phyloP scores from a whole-genome alignment of 2,113 vertebrate genomes.

The Hippoglossus stenolepis region DNA sequence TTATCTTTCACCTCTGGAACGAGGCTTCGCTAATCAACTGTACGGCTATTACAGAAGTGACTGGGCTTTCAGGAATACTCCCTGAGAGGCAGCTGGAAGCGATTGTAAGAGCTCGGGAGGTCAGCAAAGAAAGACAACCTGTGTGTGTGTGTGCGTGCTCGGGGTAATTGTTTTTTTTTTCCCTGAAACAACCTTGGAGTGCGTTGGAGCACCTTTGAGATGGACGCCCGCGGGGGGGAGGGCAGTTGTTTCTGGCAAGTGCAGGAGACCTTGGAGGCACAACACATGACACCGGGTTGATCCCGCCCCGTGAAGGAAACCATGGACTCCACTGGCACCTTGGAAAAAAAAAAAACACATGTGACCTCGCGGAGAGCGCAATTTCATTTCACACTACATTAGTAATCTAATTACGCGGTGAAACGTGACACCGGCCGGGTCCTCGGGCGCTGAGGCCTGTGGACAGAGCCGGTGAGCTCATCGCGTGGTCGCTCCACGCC shows the following conservation, averaged over 20 bases:
- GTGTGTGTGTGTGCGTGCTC: conserved; percentile 33
- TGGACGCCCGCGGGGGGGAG: conserved; percentile 15
- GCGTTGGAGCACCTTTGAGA: conserved; percentile 63
- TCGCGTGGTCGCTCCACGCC: conserved; percentile 9
- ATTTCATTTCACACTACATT: conserved; percentile 77
- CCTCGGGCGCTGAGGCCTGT: conserved; percentile 34
- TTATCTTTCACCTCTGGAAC: conserved; percentile 74
- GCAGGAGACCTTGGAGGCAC: conserved; percentile 69
- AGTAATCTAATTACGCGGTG: conserved; percentile 77
- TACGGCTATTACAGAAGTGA: conserved; percentile 67
- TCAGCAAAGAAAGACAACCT: conserved; percentile 48
- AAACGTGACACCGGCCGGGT: conserved; percentile 60
- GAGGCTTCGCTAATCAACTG: conserved; percentile 69
- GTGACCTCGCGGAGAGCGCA: conserved; percentile 48
- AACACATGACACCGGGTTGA: conserved; percentile 51
- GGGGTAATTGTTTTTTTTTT: conserved; percentile 76
- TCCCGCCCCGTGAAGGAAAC: conserved; percentile 46
- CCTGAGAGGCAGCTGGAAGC: conserved; percentile 77
- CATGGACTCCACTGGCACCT: conserved; percentile 59
- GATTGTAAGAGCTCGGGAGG: conserved; percentile 54
- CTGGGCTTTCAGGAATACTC: conserved; percentile 64
- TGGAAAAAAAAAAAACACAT: conserved; percentile 26
- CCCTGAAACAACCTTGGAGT: conserved; percentile 74
- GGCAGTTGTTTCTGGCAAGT: conserved; percentile 76
- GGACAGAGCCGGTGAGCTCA: conserved; percentile 42